Evolutionary conservation across 2,113 vertebrate genomes (phyloP), one percentile per base, ranked within the genome.

Genomic region (Emydocephalus ijimae): DNA sequence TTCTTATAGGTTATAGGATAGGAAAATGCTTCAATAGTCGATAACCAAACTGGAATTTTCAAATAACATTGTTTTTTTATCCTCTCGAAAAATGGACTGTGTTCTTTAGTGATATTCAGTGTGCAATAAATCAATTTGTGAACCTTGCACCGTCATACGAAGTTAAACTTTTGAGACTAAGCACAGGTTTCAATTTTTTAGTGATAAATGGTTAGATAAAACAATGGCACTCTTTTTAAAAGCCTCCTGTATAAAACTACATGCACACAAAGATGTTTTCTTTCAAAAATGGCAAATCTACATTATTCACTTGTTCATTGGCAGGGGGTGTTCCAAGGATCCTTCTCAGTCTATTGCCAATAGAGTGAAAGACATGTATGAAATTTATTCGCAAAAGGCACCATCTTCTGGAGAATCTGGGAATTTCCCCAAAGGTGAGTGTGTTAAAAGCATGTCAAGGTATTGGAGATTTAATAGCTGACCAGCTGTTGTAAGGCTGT

Each of bases 291-390:
- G 87, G 18, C 90, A 59, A 5, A 1, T 24, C 91, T 61, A 0
- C 4, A 24, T 26, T 64, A 10, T 88, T 97, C 94, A 4, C 89
- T 91, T 24, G 2, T 54, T 92, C 81, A 11, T 94, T 95, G 95
- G 88, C 95, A 99, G 99, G 94, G 91, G 97, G 0, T 99, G 99
- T 96, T 97, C 98, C 94, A 98, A 98, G 96, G 98, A 99, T 97
- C 99, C 99, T 92, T 98, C 98, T 91, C 97, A 98, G 74, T 94
- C 98, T 87, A 98, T 99, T 96, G 96, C 96, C 69, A 96, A 94
- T 92, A 98, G 98, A 96, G 94, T 99, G 89, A 98, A 97, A 96
- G 98, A 99, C 92, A 99, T 99, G 99, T 97, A 97, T 3, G 98
- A 98, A 23, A 93, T 97, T 3, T 99, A 98, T 95, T 98, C 97